Evolutionary conservation across 1,140 invertebrate species (phyloP), one percentile per base, ranked within the genome.

Genomic region (Cydia splendana): DNA sequence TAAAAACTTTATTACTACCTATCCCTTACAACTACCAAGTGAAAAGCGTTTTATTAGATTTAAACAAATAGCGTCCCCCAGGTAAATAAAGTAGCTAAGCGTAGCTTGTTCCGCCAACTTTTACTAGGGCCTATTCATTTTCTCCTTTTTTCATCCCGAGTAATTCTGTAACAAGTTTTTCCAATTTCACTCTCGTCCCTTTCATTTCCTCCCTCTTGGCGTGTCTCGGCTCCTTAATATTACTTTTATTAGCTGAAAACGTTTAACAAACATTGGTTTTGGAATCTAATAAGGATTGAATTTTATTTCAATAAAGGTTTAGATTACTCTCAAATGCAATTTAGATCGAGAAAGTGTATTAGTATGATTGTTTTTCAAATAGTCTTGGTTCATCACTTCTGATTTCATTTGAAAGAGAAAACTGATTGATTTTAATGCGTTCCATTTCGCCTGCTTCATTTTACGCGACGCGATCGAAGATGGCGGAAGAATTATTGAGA

Each of bases 111-210:
- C 77, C 76, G 80, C 76, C 81, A 90, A 91, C 87, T 91, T 87
- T 86, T 85, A 83, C 79, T 86, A 86, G 82, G 81, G 84, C 79
- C 83, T 91, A 88, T 92, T 91, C 91, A 91, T 90, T 91, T 93
- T 88, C 88, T 74, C 76, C 38, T 91, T 91, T 91, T 87, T 93
- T 91, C 89, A 87, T 91, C 87, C 84, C 85, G 80, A 87, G 87
- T 91, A 92, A 91, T 91, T 90, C 87, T 88, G 89, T 91, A 91
- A 91, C 91, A 93, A 93, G 90, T 92, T 93, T 71, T 93, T 92
- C 90, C 91, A 93, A 93, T 93, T 93, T 92, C 88, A 89, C 91
- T 92, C 88, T 92, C 88, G 67, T 91, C 85, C 88, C 87, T 88
- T 91, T 90, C 90, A 92, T 93, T 92, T 93, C 91, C 91, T 93